These are phyloP conservation scores for Globodera rostochiensis DNA, from an alignment of 1,140 invertebrate species.

Conservation along the genomic window DNA sequence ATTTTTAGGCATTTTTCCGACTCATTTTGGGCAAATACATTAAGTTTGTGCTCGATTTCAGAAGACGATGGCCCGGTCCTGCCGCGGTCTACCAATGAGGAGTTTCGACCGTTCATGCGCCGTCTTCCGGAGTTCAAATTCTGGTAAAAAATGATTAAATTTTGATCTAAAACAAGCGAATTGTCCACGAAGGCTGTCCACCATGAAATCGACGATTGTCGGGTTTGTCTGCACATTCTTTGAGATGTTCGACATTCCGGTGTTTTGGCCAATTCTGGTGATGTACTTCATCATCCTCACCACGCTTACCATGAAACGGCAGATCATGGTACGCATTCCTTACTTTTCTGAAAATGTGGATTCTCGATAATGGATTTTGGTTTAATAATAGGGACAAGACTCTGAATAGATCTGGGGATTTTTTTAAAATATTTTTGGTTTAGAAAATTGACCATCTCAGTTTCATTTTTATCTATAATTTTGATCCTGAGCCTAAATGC, in stretches of 20 bases:
- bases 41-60: background rate
- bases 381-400: no score
- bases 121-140: conserved; percentile 99
- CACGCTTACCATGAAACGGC: conserved; percentile 98
- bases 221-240: conserved; percentile 92
- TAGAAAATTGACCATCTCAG: no score
- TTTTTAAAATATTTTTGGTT: conserved; percentile 19
- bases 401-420: conserved; percentile 8
- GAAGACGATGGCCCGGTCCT: conserved; percentile 69
- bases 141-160: conserved; percentile 72
- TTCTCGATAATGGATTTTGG: background rate
- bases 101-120: conserved; percentile 96
- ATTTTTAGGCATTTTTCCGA: background rate
- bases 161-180: background rate
- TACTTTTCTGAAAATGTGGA: background rate
- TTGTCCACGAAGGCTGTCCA: conserved; percentile 74
- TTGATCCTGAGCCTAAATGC: no score
- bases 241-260: conserved; percentile 96
- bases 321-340: conserved; percentile 82
- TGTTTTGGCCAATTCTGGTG: conserved; percentile 99
- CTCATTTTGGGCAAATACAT: no score
- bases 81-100: conserved; percentile 90
- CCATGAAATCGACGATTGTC: conserved; percentile 89
- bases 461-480: no score
- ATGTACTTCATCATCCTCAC: conserved; percentile 99